Evolutionary conservation across 2,797 vertebrate species (phyloP), one percentile per base, ranked within the genome.

Genomic region (Gorsachius magnificus): DNA sequence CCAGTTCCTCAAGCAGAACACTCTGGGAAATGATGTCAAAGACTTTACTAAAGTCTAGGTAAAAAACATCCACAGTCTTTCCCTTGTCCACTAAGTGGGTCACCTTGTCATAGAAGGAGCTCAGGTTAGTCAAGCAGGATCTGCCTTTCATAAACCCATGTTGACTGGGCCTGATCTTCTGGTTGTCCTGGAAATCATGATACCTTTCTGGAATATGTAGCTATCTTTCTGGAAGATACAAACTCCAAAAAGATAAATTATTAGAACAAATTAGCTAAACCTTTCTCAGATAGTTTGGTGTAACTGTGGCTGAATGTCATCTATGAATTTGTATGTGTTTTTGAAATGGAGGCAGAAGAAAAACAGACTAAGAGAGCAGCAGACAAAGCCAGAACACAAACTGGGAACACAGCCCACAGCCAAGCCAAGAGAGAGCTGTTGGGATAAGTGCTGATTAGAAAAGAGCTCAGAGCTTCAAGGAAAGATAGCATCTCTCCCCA

Each of bases 401-500:
- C 68, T 85, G 89, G 86, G 89, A 94, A 89, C 58, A 33, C 24
- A 94, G 93, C 64, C 93, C 64, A 85, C 51, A 83, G 36, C n/a
- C 68, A 74, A 85, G 56, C 41, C 64, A 80, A 57, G 45, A 83
- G 54, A 90, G 60, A 85, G 38, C 10, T 80, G 43, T 24, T 80
- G 81, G 83, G 56, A 64, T 89, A 93, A 87, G 53, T 68, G 60
- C 60, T 87, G 89, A 80, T 95, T 93, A 92, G 78, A 77, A 92
- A 90, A 93, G 43, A 70, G 48, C 68, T 94, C 71, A 66, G 36
- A 70, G 54, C 61, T 93, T 94, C 17, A 2, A 93, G 64, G 75
- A 94, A 89, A 94, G 90, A 95, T 94, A 95, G 10, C n/a, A 85
- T 96, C 89, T 96, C 22, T 17, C 45, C 10, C 5, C 22, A 77